Evolutionary conservation across 2,888 invertebrate species (phyloP), one percentile per base, ranked within the genome.

Genomic region (Frankliniella intonsa): DNA sequence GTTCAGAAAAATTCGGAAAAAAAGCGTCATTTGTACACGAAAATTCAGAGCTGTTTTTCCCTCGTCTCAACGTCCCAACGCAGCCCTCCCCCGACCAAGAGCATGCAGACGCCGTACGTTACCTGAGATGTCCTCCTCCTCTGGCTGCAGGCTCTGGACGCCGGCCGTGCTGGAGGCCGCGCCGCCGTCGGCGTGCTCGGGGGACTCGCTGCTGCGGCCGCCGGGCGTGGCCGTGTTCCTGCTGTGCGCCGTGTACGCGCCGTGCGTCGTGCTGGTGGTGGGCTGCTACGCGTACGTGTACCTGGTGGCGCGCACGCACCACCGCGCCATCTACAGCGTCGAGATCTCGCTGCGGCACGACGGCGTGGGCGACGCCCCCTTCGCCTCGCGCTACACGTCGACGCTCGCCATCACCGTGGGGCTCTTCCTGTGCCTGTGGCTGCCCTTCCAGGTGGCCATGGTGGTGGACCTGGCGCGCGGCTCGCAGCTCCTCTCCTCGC

Each of bases 281-380:
- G 84, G 90, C 80, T 92, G 92, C 86, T 92, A 92, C 87, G 89
- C 90, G 84, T 91, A 92, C 87, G 91, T 92, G 83, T 92, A 91
- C 86, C 88, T 90, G 83, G 90, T 92, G 51, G 92, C 92, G 17
- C 87, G 92, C 83, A 90, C 90, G 83, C 92, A 92, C 85, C 92
- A 92, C 19, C 87, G 91, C 80, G 92, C 92, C 69, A 92, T 92
- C 84, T 91, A 90, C 84, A 91, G 91, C 69, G 90, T 91, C 27
- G 90, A 92, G 85, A 88, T 90, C 82, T 90, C 91, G 27, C 87
- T 91, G 83, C 87, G 89, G 82, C 88, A 88, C 85, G 85, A 88
- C 85, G 85, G 87, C 85, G 81, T 82, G 27, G 87, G 87, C 55
- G 89, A 89, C 85, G 87, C 88, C 62, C 85, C 87, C 84, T 87